These are phyloP conservation scores for Anastrepha ludens DNA, from an alignment of 1,140 invertebrate genomes.

Conservation along the genomic window DNA sequence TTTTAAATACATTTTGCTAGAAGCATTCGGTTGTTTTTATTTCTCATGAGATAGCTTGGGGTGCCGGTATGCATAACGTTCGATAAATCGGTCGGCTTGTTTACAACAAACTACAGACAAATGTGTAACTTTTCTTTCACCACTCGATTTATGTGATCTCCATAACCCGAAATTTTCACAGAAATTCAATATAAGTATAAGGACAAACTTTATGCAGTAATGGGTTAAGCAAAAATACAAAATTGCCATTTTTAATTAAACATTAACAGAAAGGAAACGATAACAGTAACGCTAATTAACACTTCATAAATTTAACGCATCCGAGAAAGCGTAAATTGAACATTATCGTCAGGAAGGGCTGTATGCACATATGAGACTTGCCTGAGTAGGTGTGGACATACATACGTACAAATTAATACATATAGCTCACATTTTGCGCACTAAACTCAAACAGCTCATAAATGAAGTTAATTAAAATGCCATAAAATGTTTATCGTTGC, in stretches of 20 bases:
- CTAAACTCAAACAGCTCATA: neutral
- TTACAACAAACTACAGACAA: too few relatives aligned
- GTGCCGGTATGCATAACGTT: too few relatives aligned
- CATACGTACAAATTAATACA: neutral
- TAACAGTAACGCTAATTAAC: neutral
- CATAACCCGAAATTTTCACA: too few relatives aligned
- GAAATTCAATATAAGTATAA: too few relatives aligned
- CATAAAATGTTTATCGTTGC: slow-evolving; percentile 26
- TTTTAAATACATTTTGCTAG: too few relatives aligned
- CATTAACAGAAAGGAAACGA: neutral
- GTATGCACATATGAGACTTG: neutral
- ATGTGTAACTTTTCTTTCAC: too few relatives aligned
- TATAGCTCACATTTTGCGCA: neutral
- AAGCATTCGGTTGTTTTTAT: too few relatives aligned
- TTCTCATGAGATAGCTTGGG: too few relatives aligned
- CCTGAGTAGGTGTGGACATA: neutral
- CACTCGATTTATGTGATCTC: too few relatives aligned
- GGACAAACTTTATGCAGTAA: too few relatives aligned
- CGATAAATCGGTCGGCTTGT: too few relatives aligned
- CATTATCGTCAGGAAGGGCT: neutral
- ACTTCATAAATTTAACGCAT: neutral
- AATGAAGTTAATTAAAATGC: slow-evolving; percentile 45
- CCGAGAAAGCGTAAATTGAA: neutral
- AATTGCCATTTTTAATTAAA: neutral
- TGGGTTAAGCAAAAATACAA: too few relatives aligned